These are phyloP conservation scores for Drosophila bocki DNA, from an alignment of 1,140 invertebrate genomes.

Conservation along the genomic window DNA sequence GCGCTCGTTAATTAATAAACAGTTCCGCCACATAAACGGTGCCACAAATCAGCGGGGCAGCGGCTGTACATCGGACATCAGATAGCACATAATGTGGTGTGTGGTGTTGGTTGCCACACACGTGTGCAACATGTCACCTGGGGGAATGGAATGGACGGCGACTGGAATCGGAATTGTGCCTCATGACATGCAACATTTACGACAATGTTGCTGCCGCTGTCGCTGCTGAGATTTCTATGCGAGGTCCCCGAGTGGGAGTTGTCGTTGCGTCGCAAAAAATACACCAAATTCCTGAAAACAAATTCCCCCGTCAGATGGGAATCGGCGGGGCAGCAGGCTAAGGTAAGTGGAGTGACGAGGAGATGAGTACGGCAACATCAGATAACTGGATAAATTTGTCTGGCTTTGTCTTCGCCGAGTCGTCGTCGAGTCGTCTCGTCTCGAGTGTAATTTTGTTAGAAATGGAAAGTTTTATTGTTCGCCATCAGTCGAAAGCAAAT, in stretches of 20 bases:
- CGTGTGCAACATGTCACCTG: constrained; percentile 68
- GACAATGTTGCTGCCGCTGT: constrained; percentile 32
- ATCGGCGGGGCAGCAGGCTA: neutral
- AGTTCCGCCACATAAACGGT: constrained; percentile 59
- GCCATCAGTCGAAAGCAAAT: constrained; percentile 68
- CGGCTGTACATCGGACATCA: constrained; percentile 7
- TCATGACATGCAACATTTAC: constrained; percentile 50
- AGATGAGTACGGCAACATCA: constrained; percentile 31
- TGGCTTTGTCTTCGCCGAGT: constrained; percentile 50
- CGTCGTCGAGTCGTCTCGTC: neutral
- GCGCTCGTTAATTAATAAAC: constrained; percentile 62
- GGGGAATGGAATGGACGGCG: constrained; percentile 34
- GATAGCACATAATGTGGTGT: constrained; percentile 4
- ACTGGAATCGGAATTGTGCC: constrained; percentile 33
- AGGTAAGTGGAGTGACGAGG: constrained; percentile 20
- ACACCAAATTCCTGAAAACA: constrained; percentile 44
- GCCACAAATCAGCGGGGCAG: constrained; percentile 61
- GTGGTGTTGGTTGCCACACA: constrained; percentile 38
- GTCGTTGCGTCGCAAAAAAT: constrained; percentile 5
- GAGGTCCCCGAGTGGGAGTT: constrained; percentile 31
- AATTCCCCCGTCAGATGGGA: constrained; percentile 28
- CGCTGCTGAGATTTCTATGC: constrained; percentile 28
- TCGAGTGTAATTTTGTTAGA: constrained; percentile 74
- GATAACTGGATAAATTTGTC: constrained; percentile 76
- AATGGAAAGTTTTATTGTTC: constrained; percentile 81